These are phyloP conservation scores for Rhizomys pruinosus DNA, from an alignment of 2,113 vertebrate species.

Conservation along the genomic window DNA sequence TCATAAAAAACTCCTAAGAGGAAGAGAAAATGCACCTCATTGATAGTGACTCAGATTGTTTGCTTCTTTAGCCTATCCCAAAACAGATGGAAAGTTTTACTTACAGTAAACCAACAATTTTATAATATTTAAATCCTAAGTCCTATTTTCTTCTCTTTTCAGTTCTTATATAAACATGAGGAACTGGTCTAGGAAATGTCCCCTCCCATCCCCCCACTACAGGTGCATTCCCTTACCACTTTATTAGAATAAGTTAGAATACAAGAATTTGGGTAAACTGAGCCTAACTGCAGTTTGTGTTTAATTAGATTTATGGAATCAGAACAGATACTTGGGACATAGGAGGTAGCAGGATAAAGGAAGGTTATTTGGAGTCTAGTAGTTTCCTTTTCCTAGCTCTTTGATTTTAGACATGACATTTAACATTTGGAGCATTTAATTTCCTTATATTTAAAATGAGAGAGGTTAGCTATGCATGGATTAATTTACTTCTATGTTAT, in stretches of 20 bases:
- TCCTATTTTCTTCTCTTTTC: slow-evolving; percentile 41
- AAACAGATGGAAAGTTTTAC: slow-evolving; percentile 42
- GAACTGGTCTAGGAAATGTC: slow-evolving; percentile 26
- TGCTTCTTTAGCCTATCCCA: slow-evolving; percentile 24
- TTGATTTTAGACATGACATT: slow-evolving; percentile 6
- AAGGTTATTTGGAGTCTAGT: background rate
- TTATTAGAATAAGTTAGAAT: slow-evolving; percentile 33
- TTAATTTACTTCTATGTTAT: slow-evolving; percentile 17
- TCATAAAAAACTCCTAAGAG: slow-evolving; percentile 41
- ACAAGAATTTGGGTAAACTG: slow-evolving; percentile 41
- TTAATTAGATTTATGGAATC: slow-evolving; percentile 38
- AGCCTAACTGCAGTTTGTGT: slow-evolving; percentile 11
- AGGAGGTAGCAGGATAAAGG: slow-evolving; percentile 27
- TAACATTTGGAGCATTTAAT: slow-evolving; percentile 28
- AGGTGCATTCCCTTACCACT: slow-evolving; percentile 14
- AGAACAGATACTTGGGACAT: slow-evolving; percentile 19
- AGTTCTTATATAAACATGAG: slow-evolving; percentile 43
- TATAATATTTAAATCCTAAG: background rate
- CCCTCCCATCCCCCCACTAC: no score
- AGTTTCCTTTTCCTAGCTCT: slow-evolving; percentile 49
- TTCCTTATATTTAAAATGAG: slow-evolving; percentile 36
- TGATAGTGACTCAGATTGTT: slow-evolving; percentile 49
- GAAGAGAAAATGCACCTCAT: slow-evolving; percentile 1
- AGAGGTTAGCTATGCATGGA: slow-evolving; percentile 34
- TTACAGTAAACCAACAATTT: slow-evolving; percentile 43